Evolutionary conservation across 2,797 vertebrate genomes (phyloP), one percentile per base, ranked within the genome.

Genomic region (Manis crassicaudata): DNA sequence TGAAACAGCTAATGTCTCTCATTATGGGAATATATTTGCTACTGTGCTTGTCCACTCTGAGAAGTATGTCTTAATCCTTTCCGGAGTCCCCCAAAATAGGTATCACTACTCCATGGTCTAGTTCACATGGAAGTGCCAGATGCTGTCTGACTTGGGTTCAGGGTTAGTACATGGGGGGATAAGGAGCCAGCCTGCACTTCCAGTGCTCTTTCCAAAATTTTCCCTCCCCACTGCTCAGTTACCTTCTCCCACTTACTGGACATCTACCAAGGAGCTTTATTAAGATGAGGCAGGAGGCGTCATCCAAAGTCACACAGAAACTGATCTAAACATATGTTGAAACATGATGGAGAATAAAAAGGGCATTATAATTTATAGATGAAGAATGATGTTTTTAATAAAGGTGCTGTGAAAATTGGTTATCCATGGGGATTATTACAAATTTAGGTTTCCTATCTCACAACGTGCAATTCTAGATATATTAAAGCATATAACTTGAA

Each of bases 71-170:
- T 73, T 46, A 10, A 40, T 85, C n/a, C 35, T 62, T 14, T 29
- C 8, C 12, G 12, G 65, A 76, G 20, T 54, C 37, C 63, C n/a
- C 21, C 46, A 35, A 37, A 29, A 43, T 13, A 35, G 62, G 12
- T 40, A 10, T 29, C 29, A 37, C 37, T n/a, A 16, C 21, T 40
- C 25, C 40, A 18, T 20, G 32, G 21, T 60, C 56, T 12, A 27
- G 37, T 12, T 73, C 29, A 32, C n/a, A 43, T 1, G 11, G 11
- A 52, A 50, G 40, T 12, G n/a, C 0, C 0, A 13, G n/a, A 7
- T 8, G 27, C 27, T 70, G 11, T 16, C 35, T 25, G 20, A 40
- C 11, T 35, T 21, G 23, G 37, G n/a, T 56, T 35, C 35, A 10
- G 65, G 21, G 54, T 40, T n/a, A 54, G 40, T 37, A 40, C 1